Evolutionary conservation across 2,888 invertebrate genomes (phyloP), one percentile per base, ranked within the genome.

Genomic region (Hirtodrosophila alboralis): DNA sequence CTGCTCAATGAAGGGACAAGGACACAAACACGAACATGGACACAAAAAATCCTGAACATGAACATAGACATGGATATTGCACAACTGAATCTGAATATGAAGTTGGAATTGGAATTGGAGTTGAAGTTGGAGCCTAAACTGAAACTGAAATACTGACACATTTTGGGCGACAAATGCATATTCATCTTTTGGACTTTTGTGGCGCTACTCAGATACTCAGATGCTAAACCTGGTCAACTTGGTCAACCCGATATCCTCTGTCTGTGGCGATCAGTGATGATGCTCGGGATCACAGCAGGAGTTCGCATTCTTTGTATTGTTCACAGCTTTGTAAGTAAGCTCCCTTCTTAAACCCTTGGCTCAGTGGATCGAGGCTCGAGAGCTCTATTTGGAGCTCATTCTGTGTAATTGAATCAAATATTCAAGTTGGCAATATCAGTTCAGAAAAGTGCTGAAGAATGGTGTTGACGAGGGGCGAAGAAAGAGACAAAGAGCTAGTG

Each of bases 171-270:
- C 72, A 72, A 72, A 69, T 74, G 72, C 66, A 70, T 59, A 74
- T 65, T 77, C 59, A 69, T 65, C 57, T 67, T n/a, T 58, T 33
- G 12, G 28, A 28, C 10, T 31, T 30, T 18, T 53, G 16, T 81
- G 83, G 83, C 85, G 83, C 85, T 80, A 73, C 76, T 61, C 27
- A 41, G 26, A 18, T 18, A 16, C 43, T n/a, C n/a, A n/a, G n/a
- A n/a, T 21, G 23, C 48, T 14, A n/a, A 14, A 28, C 21, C 62
- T 18, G 23, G 6, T 3, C 8, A 23, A 6, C 23, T n/a, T n/a
- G n/a, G n/a, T n/a, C 40, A 54, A 58, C n/a, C n/a, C n/a, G n/a
- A n/a, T n/a, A n/a, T n/a, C n/a, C n/a, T n/a, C n/a, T 59, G 72
- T 83, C 76, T 49, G 30, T 28, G 43, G 49, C 58, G 72, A 75